Conservation (phyloP, 2,888 invertebrate genomes). For the Cataglyphis rosenhaueri region DNA sequence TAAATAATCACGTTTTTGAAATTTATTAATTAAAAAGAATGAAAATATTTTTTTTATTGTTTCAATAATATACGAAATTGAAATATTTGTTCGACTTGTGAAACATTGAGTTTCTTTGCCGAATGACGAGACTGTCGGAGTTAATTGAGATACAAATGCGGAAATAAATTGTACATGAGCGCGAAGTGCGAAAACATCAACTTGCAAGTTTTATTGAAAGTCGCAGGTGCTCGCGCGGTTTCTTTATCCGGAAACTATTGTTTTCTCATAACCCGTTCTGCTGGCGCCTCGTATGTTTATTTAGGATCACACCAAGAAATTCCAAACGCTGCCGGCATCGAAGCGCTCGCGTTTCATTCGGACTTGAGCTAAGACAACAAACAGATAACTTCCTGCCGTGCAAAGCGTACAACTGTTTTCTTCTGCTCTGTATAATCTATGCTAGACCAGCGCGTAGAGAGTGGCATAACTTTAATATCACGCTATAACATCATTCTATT, state of each 20-base stretch:
- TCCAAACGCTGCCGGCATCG: slow-evolving; percentile 70
- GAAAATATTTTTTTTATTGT: not conserved
- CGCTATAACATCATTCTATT: not conserved
- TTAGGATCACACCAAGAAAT: slow-evolving; percentile 80
- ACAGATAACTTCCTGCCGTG: slow-evolving; percentile 78
- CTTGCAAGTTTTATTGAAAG: slow-evolving; percentile 67
- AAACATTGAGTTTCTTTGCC: slow-evolving; percentile 5
- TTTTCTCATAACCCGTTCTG: slow-evolving; percentile 81
- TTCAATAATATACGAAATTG: not conserved
- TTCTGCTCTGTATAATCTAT: not conserved
- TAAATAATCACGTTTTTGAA: not conserved
- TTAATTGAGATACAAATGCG: slow-evolving; percentile 60
- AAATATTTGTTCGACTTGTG: not conserved
- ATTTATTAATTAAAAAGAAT: not conserved
- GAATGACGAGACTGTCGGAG: slow-evolving; percentile 4
- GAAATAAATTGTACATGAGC: slow-evolving; percentile 58
- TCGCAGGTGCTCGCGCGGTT: slow-evolving; percentile 73
- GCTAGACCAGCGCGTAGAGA: slow-evolving; percentile 10
- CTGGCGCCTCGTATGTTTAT: slow-evolving; percentile 82
- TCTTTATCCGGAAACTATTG: slow-evolving; percentile 77
- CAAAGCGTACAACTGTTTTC: slow-evolving; percentile 52
- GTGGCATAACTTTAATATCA: slow-evolving; percentile 35
- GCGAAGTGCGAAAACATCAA: slow-evolving; percentile 38
- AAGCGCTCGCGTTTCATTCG: slow-evolving; percentile 75
- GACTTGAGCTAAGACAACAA: slow-evolving; percentile 82